Evolutionary conservation across 2,797 vertebrate species (phyloP).

Genomic region (Microcaecilia unicolor): DNA sequence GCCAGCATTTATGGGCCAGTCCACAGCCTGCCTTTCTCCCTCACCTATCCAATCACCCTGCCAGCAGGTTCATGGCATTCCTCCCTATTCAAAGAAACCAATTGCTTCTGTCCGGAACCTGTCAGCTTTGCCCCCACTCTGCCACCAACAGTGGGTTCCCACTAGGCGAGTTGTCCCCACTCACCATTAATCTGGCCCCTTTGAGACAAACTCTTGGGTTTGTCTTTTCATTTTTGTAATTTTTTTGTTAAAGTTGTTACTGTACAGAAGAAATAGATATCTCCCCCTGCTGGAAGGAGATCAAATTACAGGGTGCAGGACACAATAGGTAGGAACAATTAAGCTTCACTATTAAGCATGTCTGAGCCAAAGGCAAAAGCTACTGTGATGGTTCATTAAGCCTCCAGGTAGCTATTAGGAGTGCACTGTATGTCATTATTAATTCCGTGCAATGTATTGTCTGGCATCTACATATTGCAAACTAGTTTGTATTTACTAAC

Average conservation of each 20-base stretch:
- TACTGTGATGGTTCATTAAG: background rate
- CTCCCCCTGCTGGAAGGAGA: constrained; percentile 56
- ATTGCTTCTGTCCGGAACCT: too few relatives aligned
- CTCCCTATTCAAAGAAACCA: too few relatives aligned
- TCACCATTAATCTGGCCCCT: too few relatives aligned
- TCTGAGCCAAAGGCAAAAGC: background rate
- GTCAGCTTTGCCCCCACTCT: too few relatives aligned
- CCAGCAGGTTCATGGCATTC: too few relatives aligned
- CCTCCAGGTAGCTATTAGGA: background rate
- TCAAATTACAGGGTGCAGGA: constrained; percentile 45
- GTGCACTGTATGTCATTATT: accelerated
- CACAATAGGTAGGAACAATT: background rate
- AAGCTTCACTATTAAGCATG: background rate
- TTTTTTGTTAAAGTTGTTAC: constrained; percentile 2
- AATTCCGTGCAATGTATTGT: background rate
- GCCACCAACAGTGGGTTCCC: too few relatives aligned
- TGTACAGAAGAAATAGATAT: constrained; percentile 31
- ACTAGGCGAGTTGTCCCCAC: too few relatives aligned
- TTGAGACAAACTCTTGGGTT: too few relatives aligned
- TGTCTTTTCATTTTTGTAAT: too few relatives aligned
- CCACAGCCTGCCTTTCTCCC: too few relatives aligned
- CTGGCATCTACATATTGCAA: background rate
- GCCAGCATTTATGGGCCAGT: too few relatives aligned
- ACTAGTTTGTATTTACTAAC: background rate
- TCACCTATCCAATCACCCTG: too few relatives aligned